Evolutionary conservation across 2,113 vertebrate genomes (phyloP).

Genomic region (Edolisoma coerulescens): DNA sequence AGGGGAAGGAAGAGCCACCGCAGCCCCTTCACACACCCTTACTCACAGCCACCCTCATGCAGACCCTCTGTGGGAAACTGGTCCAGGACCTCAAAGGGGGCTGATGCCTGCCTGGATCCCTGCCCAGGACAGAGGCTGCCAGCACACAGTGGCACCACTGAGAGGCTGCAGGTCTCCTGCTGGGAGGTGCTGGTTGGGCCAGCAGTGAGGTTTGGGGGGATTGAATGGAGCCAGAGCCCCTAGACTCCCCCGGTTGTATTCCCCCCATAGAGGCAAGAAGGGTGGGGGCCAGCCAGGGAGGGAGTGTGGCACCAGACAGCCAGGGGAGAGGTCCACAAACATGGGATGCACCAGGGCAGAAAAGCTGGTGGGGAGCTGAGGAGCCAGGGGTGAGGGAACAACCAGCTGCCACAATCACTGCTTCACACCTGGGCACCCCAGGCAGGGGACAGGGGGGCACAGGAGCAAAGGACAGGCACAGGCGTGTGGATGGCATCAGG

Average conservation of each 20-base stretch:
- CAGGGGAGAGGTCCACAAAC: neutral
- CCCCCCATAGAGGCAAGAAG: fast-evolving
- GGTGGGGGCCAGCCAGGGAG: neutral
- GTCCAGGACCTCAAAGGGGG: fast-evolving
- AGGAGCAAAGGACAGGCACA: neutral
- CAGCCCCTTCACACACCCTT: neutral
- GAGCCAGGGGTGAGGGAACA: neutral
- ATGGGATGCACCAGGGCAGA: too few relatives aligned
- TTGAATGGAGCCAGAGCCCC: neutral
- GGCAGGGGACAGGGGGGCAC: fast-evolving
- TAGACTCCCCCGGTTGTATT: neutral
- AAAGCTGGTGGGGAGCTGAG: neutral
- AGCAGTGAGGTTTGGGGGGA: neutral
- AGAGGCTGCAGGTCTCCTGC: neutral
- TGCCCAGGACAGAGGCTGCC: neutral
- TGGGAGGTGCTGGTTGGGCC: neutral
- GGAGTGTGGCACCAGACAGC: neutral
- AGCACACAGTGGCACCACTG: fast-evolving
- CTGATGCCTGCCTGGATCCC: neutral
- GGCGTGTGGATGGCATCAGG: fast-evolving
- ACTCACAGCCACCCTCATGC: neutral
- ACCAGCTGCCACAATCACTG: neutral
- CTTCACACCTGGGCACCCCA: neutral
- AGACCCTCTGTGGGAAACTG: neutral
- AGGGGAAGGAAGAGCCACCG: conserved; percentile 43